Evolutionary conservation across 2,113 vertebrate species (phyloP), one percentile per base, ranked within the genome.

Genomic region (Eurypyga helias): DNA sequence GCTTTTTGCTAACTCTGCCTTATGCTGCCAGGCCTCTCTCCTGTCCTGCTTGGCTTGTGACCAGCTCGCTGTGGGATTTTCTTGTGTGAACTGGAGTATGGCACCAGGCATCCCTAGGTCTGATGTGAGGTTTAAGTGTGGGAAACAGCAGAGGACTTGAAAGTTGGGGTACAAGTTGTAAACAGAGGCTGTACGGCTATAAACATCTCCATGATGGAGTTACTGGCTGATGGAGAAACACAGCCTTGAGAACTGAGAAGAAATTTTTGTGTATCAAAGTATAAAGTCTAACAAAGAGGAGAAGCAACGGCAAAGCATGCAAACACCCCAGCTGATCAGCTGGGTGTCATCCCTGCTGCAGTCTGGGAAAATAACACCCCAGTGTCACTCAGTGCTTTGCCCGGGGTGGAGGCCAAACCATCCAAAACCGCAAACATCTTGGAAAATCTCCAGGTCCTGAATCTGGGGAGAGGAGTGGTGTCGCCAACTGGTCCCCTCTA

Each of bases 81-180:
- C 29, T 34, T 31, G 1, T 11, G 14, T 25, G 18, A 83, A 55
- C 20, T 0, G 2, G 67, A 31, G 43, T 24, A 43, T 64, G 61
- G 11, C 62, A 65, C 2, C 6, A 21, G 51, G 8, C 2, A 0
- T 57, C 21, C 65, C 61, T 20, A 33, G 12, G 49, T 36, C 17
- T 60, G 52, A 43, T 0, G 0, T 11, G 7, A 1, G 1, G 11
- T 72, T 54, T 86, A 14, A 76, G 7, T 3, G 16, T 52, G 38
- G 25, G 45, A 34, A 11, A 38, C 13, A 76, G 66, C 2, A 3
- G 21, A 86, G 4, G 45, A 57, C 38, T 48, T 77, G 64, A 45
- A 91, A 78, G 7, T 31, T 6, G 2, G 17, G 38, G 17, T 29
- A 29, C 8, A 19, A 8, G 10, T 29, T 83, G 12, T 60, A 28